Conservation (phyloP, 2,888 invertebrate species). For the Listrodromus nycthemerus region DNA sequence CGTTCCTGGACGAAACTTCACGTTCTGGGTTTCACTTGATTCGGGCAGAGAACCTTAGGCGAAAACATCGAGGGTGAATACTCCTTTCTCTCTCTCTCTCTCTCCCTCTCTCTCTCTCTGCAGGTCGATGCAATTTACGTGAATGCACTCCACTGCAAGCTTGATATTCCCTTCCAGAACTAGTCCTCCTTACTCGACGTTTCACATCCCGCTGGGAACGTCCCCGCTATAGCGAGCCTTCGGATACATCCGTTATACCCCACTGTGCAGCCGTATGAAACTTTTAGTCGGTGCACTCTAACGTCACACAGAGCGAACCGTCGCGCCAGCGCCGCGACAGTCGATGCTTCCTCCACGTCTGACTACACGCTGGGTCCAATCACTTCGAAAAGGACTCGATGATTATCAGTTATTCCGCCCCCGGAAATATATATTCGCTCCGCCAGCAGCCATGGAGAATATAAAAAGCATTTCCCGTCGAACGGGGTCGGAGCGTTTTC, state of each 20-base stretch:
- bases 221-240: neutral
- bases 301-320: constrained; percentile 18
- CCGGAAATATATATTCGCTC: neutral
- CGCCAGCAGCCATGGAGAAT: neutral
- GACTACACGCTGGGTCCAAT: constrained; percentile 12
- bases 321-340: neutral
- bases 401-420: neutral
- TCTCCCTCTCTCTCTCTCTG: neutral
- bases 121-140: constrained; percentile 73
- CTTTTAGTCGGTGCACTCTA: constrained; percentile 32
- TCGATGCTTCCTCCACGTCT: constrained; percentile 8
- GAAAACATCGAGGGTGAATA: neutral
- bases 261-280: constrained; percentile 13
- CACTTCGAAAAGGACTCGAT: constrained; percentile 10
- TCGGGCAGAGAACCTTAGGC: constrained; percentile 23
- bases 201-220: constrained; percentile 23
- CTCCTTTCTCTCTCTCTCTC: neutral
- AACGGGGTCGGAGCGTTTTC: neutral
- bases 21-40: constrained; percentile 16
- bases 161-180: constrained; percentile 16
- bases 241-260: constrained; percentile 23
- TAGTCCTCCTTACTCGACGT: neutral
- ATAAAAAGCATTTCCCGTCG: neutral
- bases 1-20: neutral
- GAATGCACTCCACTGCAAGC: constrained; percentile 69